Conservation (phyloP, 2,113 vertebrate genomes). For the Hippocampus comes region DNA sequence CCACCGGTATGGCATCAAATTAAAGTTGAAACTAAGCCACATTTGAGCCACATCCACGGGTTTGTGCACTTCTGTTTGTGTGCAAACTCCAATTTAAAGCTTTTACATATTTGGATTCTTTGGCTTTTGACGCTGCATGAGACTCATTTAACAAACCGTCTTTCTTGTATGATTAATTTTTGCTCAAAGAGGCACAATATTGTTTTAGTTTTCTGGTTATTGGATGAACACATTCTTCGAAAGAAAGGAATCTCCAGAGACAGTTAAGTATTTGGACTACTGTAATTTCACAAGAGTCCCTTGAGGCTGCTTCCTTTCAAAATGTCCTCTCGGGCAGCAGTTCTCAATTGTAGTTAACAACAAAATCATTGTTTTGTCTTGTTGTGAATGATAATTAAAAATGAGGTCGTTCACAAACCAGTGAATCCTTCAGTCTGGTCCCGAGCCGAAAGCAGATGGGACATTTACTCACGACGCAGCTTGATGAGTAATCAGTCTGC, state of each 20-base stretch:
- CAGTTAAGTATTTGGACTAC: conserved; percentile 40
- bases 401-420: not conserved
- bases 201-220: not conserved
- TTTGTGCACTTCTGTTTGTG: not conserved
- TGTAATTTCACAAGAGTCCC: conserved; percentile 13
- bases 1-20: conserved; percentile 14
- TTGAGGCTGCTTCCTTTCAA: conserved; percentile 27
- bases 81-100: not conserved
- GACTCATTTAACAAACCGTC: too few relatives aligned
- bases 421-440: not conserved
- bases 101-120: not conserved
- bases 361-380: not conserved
- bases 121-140: too few relatives aligned
- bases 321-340: conserved; percentile 15
- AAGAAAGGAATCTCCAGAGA: conserved; percentile 2
- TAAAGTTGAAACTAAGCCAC: not conserved
- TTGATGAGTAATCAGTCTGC: conserved; percentile 48
- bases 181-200: too few relatives aligned
- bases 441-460: conserved; percentile 13
- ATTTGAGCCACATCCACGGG: not conserved
- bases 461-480: conserved; percentile 12
- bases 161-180: too few relatives aligned
- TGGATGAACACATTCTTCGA: not conserved
- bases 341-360: not conserved
- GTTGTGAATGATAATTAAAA: conserved; percentile 13